Evolutionary conservation across 2,113 vertebrate genomes (phyloP), one percentile per base, ranked within the genome.

Genomic region (Oryzias javanicus): DNA sequence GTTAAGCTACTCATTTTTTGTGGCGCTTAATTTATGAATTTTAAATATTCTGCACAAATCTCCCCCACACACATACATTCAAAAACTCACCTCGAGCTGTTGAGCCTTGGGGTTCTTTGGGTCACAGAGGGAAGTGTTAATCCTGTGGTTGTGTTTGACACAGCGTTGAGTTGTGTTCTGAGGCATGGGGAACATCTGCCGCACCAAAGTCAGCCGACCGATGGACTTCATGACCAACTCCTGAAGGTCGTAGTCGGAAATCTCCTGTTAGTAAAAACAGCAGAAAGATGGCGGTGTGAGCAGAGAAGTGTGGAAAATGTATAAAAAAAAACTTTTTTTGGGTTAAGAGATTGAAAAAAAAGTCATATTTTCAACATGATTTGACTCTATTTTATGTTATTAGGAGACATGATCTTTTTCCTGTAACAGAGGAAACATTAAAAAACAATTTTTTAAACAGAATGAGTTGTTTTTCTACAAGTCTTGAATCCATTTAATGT

Each of bases 151-250:
- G 88, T 93, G 94, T 83, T 95, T 95, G 80, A 96, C 94, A 86
- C 97, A 99, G 57, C 95, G 92, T 81, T 98, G 96, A 72, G 94
- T 97, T 70, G 91, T 83, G 77, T 99, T 98, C 67, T 95, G 95
- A n/a, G 96, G 93, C 54, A 96, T 89, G 47, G 95, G 96, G 88
- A 99, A 99, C 0, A 92, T 95, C 90, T 99, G 97, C 0, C 97
- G 92, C 79, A 99, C 92, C 82, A 98, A 87, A 3, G 97, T 99
- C 83, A 99, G 81, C 72, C 97, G 94, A 53, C 97, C 97, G 27
- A 98, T 97, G 13, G 97, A 98, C 87, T 96, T 97, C 91, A 96
- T 93, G 67, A 98, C 97, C 62, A 99, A 86, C 72, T 99, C 97
- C 84, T 99, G 96, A 52, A 98, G 88, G 47, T 99, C 97, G 62